phyloP scores from a whole-genome alignment of 1,140 invertebrate species.

The Heliconius hewitsoni region DNA sequence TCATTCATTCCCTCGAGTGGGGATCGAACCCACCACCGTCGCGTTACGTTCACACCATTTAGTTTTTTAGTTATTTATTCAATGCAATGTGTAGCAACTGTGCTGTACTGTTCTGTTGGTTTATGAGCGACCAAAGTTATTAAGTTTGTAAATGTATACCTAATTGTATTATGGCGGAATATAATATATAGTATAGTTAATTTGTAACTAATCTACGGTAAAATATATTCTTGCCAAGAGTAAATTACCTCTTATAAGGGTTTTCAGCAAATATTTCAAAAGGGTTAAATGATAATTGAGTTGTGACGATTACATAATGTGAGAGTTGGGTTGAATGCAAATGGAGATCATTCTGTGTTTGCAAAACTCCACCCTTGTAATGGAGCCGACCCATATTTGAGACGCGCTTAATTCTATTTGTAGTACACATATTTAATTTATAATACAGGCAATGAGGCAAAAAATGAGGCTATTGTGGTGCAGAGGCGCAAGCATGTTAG shows the following conservation, averaged over 20 bases:
- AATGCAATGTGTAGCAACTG: too few species aligned
- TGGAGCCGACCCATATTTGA: conserved; percentile 22
- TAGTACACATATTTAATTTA: neutral
- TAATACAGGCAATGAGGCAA: neutral
- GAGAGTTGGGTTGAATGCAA: conserved; percentile 22
- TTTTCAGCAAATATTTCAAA: conserved; percentile 6
- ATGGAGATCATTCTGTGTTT: conserved; percentile 13
- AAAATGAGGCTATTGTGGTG: too few species aligned
- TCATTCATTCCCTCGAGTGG: too few species aligned
- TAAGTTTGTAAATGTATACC: too few species aligned
- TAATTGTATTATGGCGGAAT: neutral
- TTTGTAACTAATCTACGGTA: neutral
- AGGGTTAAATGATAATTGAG: conserved; percentile 26
- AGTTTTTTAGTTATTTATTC: too few species aligned
- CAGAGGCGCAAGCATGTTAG: too few species aligned
- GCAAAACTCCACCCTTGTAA: conserved; percentile 12
- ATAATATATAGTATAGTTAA: neutral
- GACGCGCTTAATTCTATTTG: conserved; percentile 9
- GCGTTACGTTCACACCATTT: too few species aligned
- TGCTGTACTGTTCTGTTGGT: too few species aligned
- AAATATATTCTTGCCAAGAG: neutral
- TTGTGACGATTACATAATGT: conserved; percentile 28
- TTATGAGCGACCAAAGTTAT: too few species aligned
- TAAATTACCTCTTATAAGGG: neutral
- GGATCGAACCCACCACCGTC: too few species aligned